Conservation (phyloP, 2,888 invertebrate genomes). For the Merodon equestris region DNA sequence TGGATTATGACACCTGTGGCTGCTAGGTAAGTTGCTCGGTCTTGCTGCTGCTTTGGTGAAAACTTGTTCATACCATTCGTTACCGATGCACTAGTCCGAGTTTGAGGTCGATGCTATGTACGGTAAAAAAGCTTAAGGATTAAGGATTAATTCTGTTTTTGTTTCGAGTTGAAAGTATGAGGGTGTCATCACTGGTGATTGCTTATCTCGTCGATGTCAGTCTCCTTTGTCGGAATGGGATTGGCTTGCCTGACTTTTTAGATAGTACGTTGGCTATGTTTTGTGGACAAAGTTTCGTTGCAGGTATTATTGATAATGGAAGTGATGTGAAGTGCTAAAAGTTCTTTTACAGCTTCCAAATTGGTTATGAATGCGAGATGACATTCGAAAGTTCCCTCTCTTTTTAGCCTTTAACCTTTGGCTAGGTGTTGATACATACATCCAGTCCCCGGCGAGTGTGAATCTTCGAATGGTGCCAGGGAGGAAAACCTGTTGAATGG, state of each 20-base stretch:
- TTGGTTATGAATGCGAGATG: constrained; percentile 43
- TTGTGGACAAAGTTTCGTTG: constrained; percentile 29
- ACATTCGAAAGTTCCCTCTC: constrained; percentile 16
- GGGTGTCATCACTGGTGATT: constrained; percentile 19
- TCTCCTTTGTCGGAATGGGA: background rate
- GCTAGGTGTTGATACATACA: too few species aligned
- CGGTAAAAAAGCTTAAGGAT: constrained; percentile 44
- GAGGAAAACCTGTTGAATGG: constrained; percentile 48
- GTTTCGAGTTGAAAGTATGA: constrained; percentile 32
- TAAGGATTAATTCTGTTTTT: constrained; percentile 66
- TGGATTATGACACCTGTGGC: constrained; percentile 79
- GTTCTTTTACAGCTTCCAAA: constrained; percentile 12
- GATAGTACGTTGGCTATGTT: constrained; percentile 7
- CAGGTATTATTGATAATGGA: constrained; percentile 38
- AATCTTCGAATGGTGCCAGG: background rate
- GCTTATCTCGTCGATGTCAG: constrained; percentile 7
- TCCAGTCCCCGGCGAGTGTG: too few species aligned
- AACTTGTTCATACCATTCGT: constrained; percentile 11
- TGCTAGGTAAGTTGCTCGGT: constrained; percentile 75
- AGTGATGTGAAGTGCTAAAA: constrained; percentile 26
- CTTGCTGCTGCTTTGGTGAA: constrained; percentile 64
- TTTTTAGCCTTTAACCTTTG: background rate
- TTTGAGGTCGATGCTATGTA: constrained; percentile 13
- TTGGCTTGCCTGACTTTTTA: background rate
- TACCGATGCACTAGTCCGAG: constrained; percentile 23